Conservation (phyloP, 2,888 invertebrate genomes). For the Drosophila mimica region DNA sequence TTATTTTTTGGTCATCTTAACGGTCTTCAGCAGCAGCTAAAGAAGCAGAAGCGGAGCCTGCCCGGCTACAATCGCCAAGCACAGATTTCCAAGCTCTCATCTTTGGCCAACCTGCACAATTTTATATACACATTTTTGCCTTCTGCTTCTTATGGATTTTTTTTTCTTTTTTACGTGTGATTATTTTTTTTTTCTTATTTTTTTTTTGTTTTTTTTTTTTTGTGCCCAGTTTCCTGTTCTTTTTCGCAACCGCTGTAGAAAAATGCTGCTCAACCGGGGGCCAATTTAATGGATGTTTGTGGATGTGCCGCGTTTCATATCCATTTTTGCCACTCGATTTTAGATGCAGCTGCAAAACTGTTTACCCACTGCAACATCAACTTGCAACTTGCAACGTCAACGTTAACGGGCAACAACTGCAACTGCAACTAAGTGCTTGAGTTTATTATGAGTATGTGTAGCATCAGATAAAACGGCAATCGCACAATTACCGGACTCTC, state of each 20-base stretch:
- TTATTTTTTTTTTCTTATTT: slow-evolving; percentile 18
- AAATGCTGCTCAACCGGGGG: slow-evolving; percentile 75
- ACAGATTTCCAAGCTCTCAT: slow-evolving; percentile 56
- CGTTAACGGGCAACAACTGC: slow-evolving; percentile 48
- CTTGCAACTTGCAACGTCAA: slow-evolving; percentile 34
- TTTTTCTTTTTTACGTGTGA: slow-evolving; percentile 24
- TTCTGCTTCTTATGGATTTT: slow-evolving; percentile 19
- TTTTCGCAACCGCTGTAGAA: slow-evolving; percentile 72
- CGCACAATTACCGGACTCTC: slow-evolving; percentile 20
- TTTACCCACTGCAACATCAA: slow-evolving; percentile 28
- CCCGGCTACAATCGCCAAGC: slow-evolving; percentile 72
- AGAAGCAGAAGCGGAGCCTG: slow-evolving; percentile 49
- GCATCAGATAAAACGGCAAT: slow-evolving; percentile 35
- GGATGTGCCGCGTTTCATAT: slow-evolving; percentile 67
- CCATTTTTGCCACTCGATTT: slow-evolving; percentile 53
- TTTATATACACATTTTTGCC: slow-evolving; percentile 30
- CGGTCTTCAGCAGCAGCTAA: slow-evolving; percentile 26
- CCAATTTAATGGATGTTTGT: slow-evolving; percentile 63
- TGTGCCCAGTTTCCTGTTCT: slow-evolving; percentile 73
- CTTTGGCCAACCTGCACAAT: slow-evolving; percentile 66
- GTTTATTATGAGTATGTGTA: slow-evolving; percentile 42
- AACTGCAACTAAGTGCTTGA: slow-evolving; percentile 17
- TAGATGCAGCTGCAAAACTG: slow-evolving; percentile 63
- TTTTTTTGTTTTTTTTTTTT: slow-evolving; percentile 11
- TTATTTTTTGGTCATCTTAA: slow-evolving; percentile 39